phyloP scores from a whole-genome alignment of 1,140 invertebrate species.

The Heliconius eleuchia region DNA sequence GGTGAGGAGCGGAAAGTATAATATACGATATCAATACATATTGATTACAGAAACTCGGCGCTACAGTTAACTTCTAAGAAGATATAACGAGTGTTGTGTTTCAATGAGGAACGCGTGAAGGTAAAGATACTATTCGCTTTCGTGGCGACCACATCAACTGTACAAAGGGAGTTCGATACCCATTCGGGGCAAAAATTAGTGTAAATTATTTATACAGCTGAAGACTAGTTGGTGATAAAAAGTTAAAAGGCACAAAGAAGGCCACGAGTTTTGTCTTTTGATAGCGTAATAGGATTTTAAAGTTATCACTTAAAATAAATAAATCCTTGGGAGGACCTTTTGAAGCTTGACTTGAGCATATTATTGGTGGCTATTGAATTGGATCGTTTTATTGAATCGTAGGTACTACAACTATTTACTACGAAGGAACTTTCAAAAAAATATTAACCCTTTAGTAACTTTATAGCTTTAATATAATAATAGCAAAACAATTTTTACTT shows the following conservation, averaged over 20 bases:
- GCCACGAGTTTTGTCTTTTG: neutral
- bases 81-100: constrained; percentile 10
- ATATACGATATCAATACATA: constrained; percentile 30
- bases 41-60: constrained; percentile 34
- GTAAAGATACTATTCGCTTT: constrained; percentile 9
- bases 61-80: constrained; percentile 9
- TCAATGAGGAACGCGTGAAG: constrained; percentile 26
- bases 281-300: neutral
- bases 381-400: neutral
- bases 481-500: neutral
- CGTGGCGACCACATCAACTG: neutral
- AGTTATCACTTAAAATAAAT: no score
- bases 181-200: neutral
- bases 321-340: neutral
- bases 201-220: neutral
- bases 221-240: neutral
- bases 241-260: neutral
- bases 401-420: neutral
- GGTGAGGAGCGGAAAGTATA: constrained; percentile 35
- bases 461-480: neutral
- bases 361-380: neutral
- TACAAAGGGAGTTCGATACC: no score
- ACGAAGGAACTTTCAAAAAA: no score
- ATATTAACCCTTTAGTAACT: neutral
- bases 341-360: neutral